A percentile compares a stretch with the other conserved stretches of the same genome.
These are phyloP conservation scores for Toxotes jaculatrix DNA, from an alignment of 2,113 vertebrate genomes.

Conservation along the genomic window DNA sequence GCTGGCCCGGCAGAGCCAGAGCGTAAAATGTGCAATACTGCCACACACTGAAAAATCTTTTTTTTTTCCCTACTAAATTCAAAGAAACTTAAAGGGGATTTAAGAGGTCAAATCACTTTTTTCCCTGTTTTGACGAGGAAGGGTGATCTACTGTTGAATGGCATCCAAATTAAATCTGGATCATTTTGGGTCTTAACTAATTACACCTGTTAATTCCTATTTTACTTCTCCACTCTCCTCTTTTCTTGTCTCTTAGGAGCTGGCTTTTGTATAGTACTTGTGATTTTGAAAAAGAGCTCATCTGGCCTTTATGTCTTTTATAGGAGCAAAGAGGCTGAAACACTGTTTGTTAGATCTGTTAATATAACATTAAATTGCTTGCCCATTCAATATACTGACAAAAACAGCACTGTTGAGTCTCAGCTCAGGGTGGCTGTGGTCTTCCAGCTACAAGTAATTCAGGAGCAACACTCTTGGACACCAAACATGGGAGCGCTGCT, in stretches of 20 bases:
- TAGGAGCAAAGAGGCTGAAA: neutral
- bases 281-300: neutral
- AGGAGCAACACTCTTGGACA: slow-evolving; percentile 1
- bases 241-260: neutral
- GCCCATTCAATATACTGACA: neutral
- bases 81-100: neutral
- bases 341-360: neutral
- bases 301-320: neutral
- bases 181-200: neutral
- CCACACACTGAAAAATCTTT: neutral
- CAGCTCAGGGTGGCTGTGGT: neutral
- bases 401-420: slow-evolving; percentile 1
- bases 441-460: neutral
- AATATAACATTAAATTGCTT: neutral
- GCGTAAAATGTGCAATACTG: neutral
- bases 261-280: neutral
- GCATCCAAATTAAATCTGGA: neutral
- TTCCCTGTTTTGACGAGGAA: neutral
- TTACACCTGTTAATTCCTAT: neutral
- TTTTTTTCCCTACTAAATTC: neutral
- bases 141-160: neutral
- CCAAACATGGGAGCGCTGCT: neutral
- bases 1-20: neutral
- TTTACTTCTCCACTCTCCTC: neutral
- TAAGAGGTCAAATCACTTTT: neutral